Conservation (phyloP, 2,797 vertebrate species). For the Valencia hispanica region DNA sequence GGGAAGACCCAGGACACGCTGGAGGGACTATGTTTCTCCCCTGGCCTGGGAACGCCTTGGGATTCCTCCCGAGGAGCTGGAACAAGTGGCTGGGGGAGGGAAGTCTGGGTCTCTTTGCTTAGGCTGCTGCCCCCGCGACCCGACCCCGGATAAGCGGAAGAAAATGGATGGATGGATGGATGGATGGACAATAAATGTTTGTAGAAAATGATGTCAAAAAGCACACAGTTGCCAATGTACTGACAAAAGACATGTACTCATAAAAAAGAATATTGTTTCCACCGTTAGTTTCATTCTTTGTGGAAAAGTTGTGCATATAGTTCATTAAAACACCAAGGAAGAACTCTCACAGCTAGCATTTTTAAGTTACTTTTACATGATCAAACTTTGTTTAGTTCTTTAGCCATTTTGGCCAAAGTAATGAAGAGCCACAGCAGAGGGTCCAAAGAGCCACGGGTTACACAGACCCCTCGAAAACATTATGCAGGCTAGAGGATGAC, state of each 20-base stretch:
- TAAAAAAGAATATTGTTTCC: not conserved
- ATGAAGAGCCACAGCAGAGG: not conserved
- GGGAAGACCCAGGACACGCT: too few relatives aligned
- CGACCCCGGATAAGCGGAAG: too few relatives aligned
- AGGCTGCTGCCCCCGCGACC: too few relatives aligned
- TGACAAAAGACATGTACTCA: not conserved
- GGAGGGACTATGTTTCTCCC: too few relatives aligned
- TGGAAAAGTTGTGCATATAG: not conserved
- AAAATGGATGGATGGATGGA: too few relatives aligned
- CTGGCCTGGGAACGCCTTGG: too few relatives aligned
- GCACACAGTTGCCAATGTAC: not conserved
- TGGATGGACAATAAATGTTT: too few relatives aligned
- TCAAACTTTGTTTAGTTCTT: not conserved
- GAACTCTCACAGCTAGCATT: not conserved
- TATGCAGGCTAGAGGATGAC: not conserved
- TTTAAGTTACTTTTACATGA: not conserved
- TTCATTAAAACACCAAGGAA: too few relatives aligned
- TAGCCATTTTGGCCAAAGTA: not conserved
- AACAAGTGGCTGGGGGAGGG: too few relatives aligned
- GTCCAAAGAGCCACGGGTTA: not conserved
- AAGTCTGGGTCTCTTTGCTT: too few relatives aligned
- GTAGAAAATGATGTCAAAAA: not conserved
- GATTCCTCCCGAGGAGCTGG: too few relatives aligned
- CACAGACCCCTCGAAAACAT: not conserved
- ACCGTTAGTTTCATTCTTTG: not conserved